Evolutionary conservation across 2,797 vertebrate genomes (phyloP), one percentile per base, ranked within the genome.

Genomic region (Dryobates pubescens): DNA sequence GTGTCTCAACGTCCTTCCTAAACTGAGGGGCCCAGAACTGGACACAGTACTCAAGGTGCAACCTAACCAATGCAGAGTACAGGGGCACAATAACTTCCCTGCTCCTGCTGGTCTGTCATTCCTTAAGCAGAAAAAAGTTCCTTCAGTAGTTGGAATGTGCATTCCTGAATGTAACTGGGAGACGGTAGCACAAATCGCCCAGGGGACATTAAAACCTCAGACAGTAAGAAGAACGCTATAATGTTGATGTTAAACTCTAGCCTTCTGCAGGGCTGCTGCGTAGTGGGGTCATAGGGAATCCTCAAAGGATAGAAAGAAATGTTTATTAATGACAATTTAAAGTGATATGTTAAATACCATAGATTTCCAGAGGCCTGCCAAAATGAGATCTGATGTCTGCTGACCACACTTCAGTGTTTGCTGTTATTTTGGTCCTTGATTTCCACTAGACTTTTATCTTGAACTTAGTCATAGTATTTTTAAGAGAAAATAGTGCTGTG

Each of bases 271-370:
- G 19, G 24, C 13, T 88, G 16, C 20, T 3, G 4, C 0, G 0
- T 6, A 59, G 18, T 23, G 27, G 16, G 22, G 13, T 56, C 1
- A 0, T 10, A 6, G 17, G 13, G 3, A 9, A 6, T 72, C 53
- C 17, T 30, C 34, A 64, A 69, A 68, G n/a, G 38, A 47, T 34
- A 13, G 47, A 58, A 69, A 18, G 11, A 79, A 73, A 82, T 19
- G 9, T 30, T 82, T 13, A 53, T 18, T 82, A 77, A 61, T 17
- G 13, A 64, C 22, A 62, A 61, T 58, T 77, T 77, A 78, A 51
- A 65, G 10, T 3, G 5, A 36, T 58, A 30, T 24, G 13, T 65
- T 45, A 58, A 82, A 58, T 53, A 27, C 4, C 45, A 18, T 8
- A 3, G 7, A 43, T 68, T 80, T 71, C 24, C 63, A 67, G 43